Evolutionary conservation across 2,797 vertebrate species (phyloP).

Genomic region (Lepilemur ruficaudatus): DNA sequence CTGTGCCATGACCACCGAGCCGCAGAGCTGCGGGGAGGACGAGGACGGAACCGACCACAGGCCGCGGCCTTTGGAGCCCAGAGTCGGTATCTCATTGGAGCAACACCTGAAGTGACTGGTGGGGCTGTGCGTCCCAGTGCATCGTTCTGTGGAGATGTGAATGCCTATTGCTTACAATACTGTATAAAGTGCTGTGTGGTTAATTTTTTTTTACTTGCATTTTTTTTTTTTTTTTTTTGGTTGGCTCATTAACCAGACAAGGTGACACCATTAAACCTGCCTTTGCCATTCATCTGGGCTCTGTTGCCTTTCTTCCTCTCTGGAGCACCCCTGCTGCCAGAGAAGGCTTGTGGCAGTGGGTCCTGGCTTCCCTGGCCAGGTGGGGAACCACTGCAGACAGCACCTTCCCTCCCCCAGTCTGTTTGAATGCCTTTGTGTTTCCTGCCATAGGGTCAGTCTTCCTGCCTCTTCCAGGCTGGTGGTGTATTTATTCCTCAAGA

Average conservation of each 20-base stretch:
- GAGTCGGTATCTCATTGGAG: conserved; percentile 91
- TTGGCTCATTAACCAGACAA: conserved; percentile 85
- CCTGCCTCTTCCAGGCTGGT: neutral
- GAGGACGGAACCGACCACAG: neutral
- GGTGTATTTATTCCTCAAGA: neutral
- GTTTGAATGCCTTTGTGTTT: accelerated
- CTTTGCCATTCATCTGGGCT: conserved; percentile 82
- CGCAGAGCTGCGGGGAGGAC: neutral
- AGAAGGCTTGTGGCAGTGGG: neutral
- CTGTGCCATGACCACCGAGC: conserved; percentile 80
- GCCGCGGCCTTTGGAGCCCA: conserved; percentile 87
- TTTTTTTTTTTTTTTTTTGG: conserved; percentile 71
- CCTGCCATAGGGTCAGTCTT: accelerated
- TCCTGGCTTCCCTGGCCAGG: neutral
- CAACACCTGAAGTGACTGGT: conserved; percentile 77
- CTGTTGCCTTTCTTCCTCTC: conserved; percentile 66
- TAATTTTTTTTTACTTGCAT: conserved; percentile 86
- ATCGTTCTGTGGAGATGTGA: conserved; percentile 87
- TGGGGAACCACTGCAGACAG: neutral
- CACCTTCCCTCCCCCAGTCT: accelerated
- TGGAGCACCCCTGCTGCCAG: neutral
- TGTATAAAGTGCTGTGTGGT: conserved; percentile 91
- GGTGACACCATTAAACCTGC: conserved; percentile 87
- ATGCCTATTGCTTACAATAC: conserved; percentile 89
- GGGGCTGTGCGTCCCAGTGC: conserved; percentile 81